Conservation (phyloP, 1,140 invertebrate genomes). For the Heliconius hewitsoni region DNA sequence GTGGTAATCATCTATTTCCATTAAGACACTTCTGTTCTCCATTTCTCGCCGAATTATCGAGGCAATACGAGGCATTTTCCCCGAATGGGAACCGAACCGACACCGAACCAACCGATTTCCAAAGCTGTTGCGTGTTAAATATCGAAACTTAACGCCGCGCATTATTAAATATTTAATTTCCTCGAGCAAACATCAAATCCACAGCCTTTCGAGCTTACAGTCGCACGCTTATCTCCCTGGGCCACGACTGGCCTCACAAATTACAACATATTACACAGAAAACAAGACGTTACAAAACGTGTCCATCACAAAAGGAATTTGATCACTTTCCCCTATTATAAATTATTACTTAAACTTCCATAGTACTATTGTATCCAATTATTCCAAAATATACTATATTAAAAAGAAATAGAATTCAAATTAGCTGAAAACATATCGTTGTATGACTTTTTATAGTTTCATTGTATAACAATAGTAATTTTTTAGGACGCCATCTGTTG, state of each 20-base stretch:
- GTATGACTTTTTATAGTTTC: slow-evolving; percentile 14
- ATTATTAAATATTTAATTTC: no score
- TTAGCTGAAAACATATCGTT: neutral
- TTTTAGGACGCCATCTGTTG: slow-evolving; percentile 60
- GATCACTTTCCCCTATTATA: slow-evolving; percentile 36
- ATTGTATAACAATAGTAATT: slow-evolving; percentile 44
- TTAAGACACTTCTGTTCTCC: no score
- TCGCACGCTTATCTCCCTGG: no score
- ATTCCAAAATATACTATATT: slow-evolving; percentile 18
- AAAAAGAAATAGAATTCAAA: slow-evolving; percentile 6
- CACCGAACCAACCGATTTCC: no score
- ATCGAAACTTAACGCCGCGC: no score
- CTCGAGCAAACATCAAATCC: no score
- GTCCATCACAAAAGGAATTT: slow-evolving; percentile 27
- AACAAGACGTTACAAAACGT: slow-evolving; percentile 30
- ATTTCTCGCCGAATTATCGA: no score
- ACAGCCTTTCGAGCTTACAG: no score
- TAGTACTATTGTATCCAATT: slow-evolving; percentile 17
- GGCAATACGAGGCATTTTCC: no score
- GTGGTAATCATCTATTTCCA: no score
- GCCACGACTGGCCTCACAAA: neutral
- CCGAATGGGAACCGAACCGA: no score
- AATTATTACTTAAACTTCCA: slow-evolving; percentile 30
- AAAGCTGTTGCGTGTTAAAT: no score
- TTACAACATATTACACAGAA: slow-evolving; percentile 23